Percentiles rank a stretch among this genome's conserved stretches.
Evolutionary conservation across 2,797 vertebrate genomes (phyloP).

Genomic region (Synaphobranchus kaupii): DNA sequence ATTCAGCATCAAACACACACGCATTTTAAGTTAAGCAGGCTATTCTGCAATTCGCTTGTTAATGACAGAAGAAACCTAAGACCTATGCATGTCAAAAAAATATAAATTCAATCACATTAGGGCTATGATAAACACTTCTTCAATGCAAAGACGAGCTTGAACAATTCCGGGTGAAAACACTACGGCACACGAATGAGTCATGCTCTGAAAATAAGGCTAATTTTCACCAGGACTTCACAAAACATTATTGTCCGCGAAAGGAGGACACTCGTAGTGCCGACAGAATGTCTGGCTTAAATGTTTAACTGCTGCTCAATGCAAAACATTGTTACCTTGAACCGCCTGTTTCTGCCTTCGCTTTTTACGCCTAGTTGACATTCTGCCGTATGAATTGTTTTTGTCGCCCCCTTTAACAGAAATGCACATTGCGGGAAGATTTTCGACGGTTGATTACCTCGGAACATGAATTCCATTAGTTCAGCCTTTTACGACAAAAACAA

Average conservation of each 20-base stretch:
- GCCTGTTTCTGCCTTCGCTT: slow-evolving; percentile 34
- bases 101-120: background rate
- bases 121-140: background rate
- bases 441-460: background rate
- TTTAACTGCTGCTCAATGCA: background rate
- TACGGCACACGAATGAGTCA: background rate
- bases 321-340: slow-evolving; percentile 23
- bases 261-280: background rate
- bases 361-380: slow-evolving; percentile 35
- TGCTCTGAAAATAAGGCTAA: background rate
- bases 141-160: slow-evolving; percentile 10
- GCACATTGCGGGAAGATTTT: background rate
- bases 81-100: background rate
- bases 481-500: background rate
- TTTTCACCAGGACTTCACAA: background rate
- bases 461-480: background rate
- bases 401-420: slow-evolving; percentile 26
- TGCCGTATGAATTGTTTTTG: slow-evolving; percentile 18
- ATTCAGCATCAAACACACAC: background rate
- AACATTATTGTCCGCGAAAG: background rate
- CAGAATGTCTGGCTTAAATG: background rate
- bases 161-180: slow-evolving; percentile 36
- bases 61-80: background rate
- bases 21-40: background rate
- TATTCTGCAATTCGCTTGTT: background rate